Base-by-base conservation (phyloP, 2,797 vertebrate genomes). In the Enteromius radiatus region DNA sequence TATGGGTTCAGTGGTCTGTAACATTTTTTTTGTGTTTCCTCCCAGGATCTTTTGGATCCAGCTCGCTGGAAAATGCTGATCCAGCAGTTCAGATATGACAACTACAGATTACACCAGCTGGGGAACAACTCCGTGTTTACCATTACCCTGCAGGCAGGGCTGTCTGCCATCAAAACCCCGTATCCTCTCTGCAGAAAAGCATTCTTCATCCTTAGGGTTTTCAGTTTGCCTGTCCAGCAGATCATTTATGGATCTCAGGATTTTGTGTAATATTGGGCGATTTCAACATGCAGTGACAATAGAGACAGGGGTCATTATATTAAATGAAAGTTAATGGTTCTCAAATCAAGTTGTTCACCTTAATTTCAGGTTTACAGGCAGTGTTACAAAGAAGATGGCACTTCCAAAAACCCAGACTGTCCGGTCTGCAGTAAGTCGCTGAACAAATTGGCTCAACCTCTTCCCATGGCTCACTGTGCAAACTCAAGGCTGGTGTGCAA, bases 151-250 rank as follows among this genome's bases (percentile, higher is more conserved):
- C 98, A 99, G 93, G 98, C 98, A 23, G 98, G 98, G 78, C 97
- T 99, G 87, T 99, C 98, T 56, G 98, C 98, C 87, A 99, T 99
- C 87, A 99, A 99, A 95, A 99, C 98, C 81, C 98, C 98, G 98
- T 99, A 99, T 99, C 98, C 96, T 97, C 89, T 81, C 84, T 67
- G 26, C 49, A 61, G 7, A 31, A n/a, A 33, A n/a, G 41, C 10
- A 8, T 70, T 64, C 21, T 69, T 21, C 12, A 47, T 43, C n/a
- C 36, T 10, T 15, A 14, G n/a, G 41, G 67, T 78, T 81, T 81
- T 36, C 26, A 77, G 14, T 5, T 76, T 47, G 64, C 21, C 15
- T 26, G 10, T 31, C 21, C 36, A 33, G 33, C 19, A 28, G 54
- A 41, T 54, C 2, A 28, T 47, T 64, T 31, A n/a, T 31, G 31